Conservation (phyloP, 92 coral and sea anemone species). For the Epizoanthus illoricatus region DNA sequence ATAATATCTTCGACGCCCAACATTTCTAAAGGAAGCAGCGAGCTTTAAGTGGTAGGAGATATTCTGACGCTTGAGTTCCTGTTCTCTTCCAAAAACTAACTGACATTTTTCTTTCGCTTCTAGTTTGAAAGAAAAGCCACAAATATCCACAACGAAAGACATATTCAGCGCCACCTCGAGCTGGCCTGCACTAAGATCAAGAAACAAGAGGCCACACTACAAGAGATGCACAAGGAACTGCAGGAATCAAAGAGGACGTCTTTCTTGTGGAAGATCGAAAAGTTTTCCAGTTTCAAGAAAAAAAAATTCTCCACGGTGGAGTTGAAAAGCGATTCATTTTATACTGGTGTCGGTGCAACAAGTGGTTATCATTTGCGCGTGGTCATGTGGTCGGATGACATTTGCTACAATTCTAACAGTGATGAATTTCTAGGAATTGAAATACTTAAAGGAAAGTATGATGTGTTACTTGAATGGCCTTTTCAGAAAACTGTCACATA, state of each 20-base stretch:
- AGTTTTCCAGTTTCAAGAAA: constrained; percentile 35
- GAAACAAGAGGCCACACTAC: constrained; percentile 9
- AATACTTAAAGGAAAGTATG: constrained; percentile 54
- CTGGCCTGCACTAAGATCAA: constrained; percentile 37
- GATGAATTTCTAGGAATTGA: constrained; percentile 34
- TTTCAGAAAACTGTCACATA: constrained; percentile 50
- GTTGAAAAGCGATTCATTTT: constrained; percentile 28
- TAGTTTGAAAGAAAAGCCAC: constrained; percentile 55
- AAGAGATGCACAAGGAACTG: constrained; percentile 28
- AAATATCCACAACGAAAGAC: constrained; percentile 43
- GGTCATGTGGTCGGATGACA: constrained; percentile 39
- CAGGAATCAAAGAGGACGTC: constrained; percentile 25
- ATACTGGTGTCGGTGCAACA: not conserved
- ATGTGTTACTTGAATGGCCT: constrained; percentile 60
- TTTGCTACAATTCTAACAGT: constrained; percentile 33
- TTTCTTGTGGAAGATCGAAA: constrained; percentile 35
- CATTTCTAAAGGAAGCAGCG: too few species aligned
- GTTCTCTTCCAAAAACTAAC: not conserved
- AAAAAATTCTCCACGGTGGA: constrained; percentile 33
- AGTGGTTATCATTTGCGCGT: constrained; percentile 21
- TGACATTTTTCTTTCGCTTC: not conserved
- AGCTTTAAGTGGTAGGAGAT: too few species aligned
- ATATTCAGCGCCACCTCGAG: constrained; percentile 52
- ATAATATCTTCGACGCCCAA: too few species aligned
- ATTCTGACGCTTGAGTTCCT: not conserved